Evolutionary conservation across 2,113 vertebrate species (phyloP), one percentile per base, ranked within the genome.

Genomic region (Carassius auratus): DNA sequence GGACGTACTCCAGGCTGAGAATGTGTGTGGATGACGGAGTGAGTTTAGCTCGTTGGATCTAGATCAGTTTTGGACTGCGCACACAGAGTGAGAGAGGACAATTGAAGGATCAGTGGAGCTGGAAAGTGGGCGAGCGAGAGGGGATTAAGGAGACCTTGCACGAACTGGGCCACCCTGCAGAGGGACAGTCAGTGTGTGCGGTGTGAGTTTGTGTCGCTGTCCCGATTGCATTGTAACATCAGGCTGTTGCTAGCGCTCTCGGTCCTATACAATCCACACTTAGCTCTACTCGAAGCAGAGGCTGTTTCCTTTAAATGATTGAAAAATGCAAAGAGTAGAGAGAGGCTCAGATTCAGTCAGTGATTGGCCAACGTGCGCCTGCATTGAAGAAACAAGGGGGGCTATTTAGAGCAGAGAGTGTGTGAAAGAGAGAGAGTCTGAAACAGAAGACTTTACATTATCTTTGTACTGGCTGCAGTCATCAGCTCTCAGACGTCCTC

Each of bases 311-410:
- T 17, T 74, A 76, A 68, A 52, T 80, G 83, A 74, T 71, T 15
- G 64, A 81, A 78, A 82, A 84, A 76, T 81, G 36, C n/a, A 48
- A 81, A 71, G 66, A 88, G 76, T 61, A 21, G 19, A 80, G 76
- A 64, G 48, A 90, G 87, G 91, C 91, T 85, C 89, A 88, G 86
- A 90, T 93, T 90, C 90, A 91, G 90, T 55, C 92, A 1, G 86
- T 91, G 93, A 96, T 95, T 96, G 95, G 96, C 92, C 90, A 90
- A 9, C 6, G 38, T 87, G 88, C 68, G 85, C 92, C 95, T 95
- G 96, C 96, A 95, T 93, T 93, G 93, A 92, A 92, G 87, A 79
- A 92, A 71, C 62, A 90, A 93, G 78, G 88, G 93, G 87, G 55
- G 86, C 68, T 75, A 69, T 50, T 59, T 64, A 36, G 75, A 30